Evolutionary conservation across 1,140 invertebrate species (phyloP).

Genomic region (Dinoponera quadriceps): DNA sequence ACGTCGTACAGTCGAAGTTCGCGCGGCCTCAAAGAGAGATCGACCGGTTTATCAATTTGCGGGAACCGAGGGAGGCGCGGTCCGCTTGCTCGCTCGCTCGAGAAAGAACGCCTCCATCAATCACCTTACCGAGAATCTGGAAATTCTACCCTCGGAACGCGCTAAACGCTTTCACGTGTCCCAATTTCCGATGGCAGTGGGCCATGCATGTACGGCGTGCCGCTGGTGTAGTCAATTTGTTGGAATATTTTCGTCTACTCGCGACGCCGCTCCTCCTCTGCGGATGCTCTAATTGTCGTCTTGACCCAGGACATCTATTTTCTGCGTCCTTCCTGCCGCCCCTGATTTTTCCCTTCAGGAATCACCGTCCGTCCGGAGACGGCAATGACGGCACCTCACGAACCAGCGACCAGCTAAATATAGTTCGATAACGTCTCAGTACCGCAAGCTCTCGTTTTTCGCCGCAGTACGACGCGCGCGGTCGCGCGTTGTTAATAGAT

Average conservation of each 20-base stretch:
- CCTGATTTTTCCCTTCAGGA: constrained; percentile 37
- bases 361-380: constrained; percentile 9
- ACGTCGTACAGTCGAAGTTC: background rate
- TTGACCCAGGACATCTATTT: constrained; percentile 71
- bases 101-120: constrained; percentile 59
- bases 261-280: background rate
- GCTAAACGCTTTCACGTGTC: constrained; percentile 76
- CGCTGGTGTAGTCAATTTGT: constrained; percentile 71
- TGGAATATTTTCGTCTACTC: constrained; percentile 71
- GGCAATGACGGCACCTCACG: constrained; percentile 25
- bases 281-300: constrained; percentile 74
- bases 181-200: constrained; percentile 66
- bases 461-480: background rate
- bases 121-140: constrained; percentile 56
- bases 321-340: constrained; percentile 32
- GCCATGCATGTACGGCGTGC: constrained; percentile 33
- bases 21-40: constrained; percentile 39
- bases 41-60: constrained; percentile 53
- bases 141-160: constrained; percentile 48
- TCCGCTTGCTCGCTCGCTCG: background rate
- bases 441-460: background rate
- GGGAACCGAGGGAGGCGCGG: constrained; percentile 6
- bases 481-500: background rate
- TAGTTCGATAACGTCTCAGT: constrained; percentile 30
- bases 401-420: constrained; percentile 46